Evolutionary conservation across 2,888 invertebrate species (phyloP), one percentile per base, ranked within the genome.

Genomic region (Phytoseiulus persimilis): DNA sequence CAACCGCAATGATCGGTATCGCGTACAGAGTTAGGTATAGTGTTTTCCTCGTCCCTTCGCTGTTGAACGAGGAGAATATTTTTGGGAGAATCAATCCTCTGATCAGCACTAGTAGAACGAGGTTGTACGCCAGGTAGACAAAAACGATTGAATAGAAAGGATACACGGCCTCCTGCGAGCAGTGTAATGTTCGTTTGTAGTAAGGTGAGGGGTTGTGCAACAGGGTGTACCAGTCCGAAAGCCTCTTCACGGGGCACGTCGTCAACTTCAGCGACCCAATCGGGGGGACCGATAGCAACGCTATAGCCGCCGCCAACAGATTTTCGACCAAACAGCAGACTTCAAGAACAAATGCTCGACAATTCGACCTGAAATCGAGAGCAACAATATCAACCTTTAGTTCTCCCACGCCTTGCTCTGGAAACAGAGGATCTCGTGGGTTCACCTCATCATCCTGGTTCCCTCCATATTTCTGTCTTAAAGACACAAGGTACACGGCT

Each of bases 91-190:
- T 93, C 93, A 95, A 94, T 0, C 97, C 96, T 90, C 98, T 94
- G 89, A 97, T 92, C 31, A 96, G 91, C 91, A 98, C 94, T 94
- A 98, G 96, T 91, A 96, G 94, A 14, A 96, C 92, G 90, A 98
- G 93, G 90, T 96, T 95, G 91, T 97, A 94, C 14, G 95, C 95
- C 92, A 98, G 98, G 93, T 97, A 97, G 84, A 97, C 94, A 92
- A 98, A 95, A 0, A 98, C 96, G 93, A 98, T 95, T 9, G 98
- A 97, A 93, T 98, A 98, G 97, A 99, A 93, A 87, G 99, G 99
- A 94, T 97, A 99, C 0, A 98, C 98, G 90, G 98, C 97, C 93
- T 99, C 99, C 92, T 99, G 98, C 0, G 98, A 98, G 93, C 99
- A 99, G 93, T 97, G 95, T 90, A 98, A 93, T 31, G 95, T 95